Percentiles rank a stretch among this genome's conserved stretches.
phyloP scores from a whole-genome alignment of 1,140 invertebrate species.

The Antheraea pernyi region DNA sequence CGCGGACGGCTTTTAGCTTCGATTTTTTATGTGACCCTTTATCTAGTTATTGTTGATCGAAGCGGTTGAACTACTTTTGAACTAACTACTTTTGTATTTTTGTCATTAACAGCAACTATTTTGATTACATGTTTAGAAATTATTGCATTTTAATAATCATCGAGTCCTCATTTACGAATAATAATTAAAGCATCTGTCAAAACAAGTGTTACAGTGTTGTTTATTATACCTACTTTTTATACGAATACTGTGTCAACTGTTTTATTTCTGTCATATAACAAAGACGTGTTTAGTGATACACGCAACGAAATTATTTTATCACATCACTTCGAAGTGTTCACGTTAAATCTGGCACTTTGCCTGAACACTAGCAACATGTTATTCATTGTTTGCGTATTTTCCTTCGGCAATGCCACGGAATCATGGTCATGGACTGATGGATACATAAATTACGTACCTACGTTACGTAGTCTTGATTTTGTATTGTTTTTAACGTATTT shows the following conservation, averaged over 20 bases:
- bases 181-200: too few relatives aligned
- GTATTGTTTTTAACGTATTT: neutral
- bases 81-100: too few relatives aligned
- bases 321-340: neutral
- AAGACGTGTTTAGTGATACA: neutral
- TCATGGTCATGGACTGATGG: neutral
- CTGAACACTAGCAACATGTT: conserved; percentile 21
- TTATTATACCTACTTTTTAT: too few relatives aligned
- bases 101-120: too few relatives aligned
- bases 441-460: neutral
- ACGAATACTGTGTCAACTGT: neutral
- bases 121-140: too few relatives aligned
- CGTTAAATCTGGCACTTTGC: conserved; percentile 26
- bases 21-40: too few relatives aligned
- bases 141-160: too few relatives aligned
- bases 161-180: too few relatives aligned
- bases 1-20: too few relatives aligned
- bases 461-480: neutral
- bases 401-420: conserved; percentile 27
- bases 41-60: too few relatives aligned
- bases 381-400: conserved; percentile 20
- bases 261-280: neutral
- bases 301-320: neutral
- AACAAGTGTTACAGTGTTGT: too few relatives aligned
- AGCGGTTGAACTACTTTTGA: too few relatives aligned